These are phyloP conservation scores for Acleris emargana DNA, from an alignment of 2,888 invertebrate species.

Conservation along the genomic window DNA sequence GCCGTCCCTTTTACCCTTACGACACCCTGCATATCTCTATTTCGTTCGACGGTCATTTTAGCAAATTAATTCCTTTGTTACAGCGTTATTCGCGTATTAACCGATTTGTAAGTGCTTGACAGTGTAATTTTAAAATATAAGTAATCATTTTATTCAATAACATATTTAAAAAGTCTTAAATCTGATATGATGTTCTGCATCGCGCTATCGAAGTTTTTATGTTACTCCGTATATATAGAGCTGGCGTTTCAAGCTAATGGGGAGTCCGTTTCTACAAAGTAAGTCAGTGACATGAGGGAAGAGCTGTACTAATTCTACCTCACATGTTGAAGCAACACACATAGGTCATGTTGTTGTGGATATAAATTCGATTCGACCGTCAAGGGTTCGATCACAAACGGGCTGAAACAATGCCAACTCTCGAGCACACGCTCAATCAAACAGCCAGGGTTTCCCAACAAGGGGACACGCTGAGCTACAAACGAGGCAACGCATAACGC, in stretches of 20 bases:
- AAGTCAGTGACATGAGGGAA: constrained; percentile 32
- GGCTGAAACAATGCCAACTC: constrained; percentile 33
- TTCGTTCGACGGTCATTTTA: constrained; percentile 12
- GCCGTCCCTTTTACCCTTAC: constrained; percentile 18
- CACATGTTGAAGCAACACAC: constrained; percentile 30
- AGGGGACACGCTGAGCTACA: constrained; percentile 16
- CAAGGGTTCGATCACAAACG: not conserved
- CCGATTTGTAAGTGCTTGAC: not conserved
- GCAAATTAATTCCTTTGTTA: not conserved
- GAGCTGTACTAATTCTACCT: constrained; percentile 34
- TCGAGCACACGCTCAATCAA: constrained; percentile 18
- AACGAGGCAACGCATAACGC: constrained; percentile 11
- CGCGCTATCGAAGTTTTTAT: constrained; percentile 32
- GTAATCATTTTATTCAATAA: not conserved
- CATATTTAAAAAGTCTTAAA: not conserved
- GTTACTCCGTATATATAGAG: constrained; percentile 13
- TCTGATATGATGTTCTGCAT: constrained; percentile 14
- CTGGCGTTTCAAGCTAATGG: not conserved
- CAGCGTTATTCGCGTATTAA: not conserved
- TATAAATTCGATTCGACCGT: constrained; percentile 1
- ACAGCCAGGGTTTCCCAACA: constrained; percentile 5
- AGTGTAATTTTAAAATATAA: not conserved
- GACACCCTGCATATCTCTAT: constrained; percentile 11
- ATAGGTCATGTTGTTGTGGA: constrained; percentile 21
- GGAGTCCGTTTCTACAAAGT: constrained; percentile 40